These are phyloP conservation scores for Sialis lutaria DNA, from an alignment of 2,888 invertebrate genomes.

Conservation along the genomic window DNA sequence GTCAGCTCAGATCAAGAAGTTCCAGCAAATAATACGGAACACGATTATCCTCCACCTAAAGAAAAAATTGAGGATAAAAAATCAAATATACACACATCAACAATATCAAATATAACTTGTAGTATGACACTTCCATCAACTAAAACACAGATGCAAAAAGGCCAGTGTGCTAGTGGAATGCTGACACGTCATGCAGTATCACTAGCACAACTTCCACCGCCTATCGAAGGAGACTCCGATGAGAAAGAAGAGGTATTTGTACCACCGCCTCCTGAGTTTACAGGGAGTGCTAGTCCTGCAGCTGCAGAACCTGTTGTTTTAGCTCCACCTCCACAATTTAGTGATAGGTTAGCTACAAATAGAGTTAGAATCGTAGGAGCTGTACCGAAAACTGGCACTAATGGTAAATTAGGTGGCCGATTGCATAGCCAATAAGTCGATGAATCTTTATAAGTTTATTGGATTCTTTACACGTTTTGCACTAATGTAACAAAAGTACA, in stretches of 20 bases:
- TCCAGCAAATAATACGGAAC: conserved; percentile 21
- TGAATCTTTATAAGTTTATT: too few species aligned
- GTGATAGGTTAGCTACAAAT: conserved; percentile 41
- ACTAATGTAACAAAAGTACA: too few species aligned
- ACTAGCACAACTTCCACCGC: conserved; percentile 64
- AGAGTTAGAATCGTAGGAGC: conserved; percentile 70
- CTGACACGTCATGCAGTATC: conserved; percentile 53
- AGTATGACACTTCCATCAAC: conserved; percentile 16
- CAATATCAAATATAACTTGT: conserved; percentile 4
- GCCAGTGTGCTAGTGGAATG: conserved; percentile 10
- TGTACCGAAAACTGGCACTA: conserved; percentile 44
- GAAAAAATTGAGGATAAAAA: conserved; percentile 12
- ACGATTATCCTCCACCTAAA: conserved; percentile 23
- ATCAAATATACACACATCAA: conserved; percentile 6
- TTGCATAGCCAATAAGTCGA: conserved; percentile 25
- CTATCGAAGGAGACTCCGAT: conserved; percentile 54
- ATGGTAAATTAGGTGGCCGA: conserved; percentile 25
- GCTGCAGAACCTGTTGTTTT: conserved; percentile 40
- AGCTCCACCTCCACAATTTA: conserved; percentile 83
- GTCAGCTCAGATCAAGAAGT: conserved; percentile 75
- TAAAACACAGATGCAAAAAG: conserved; percentile 10
- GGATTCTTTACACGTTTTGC: too few species aligned
- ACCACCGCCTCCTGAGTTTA: conserved; percentile 41
- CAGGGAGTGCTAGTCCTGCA: conserved; percentile 22
- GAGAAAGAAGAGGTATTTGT: conserved; percentile 42